phyloP scores from a whole-genome alignment of 2,113 vertebrate species.

The Alosa alosa region DNA sequence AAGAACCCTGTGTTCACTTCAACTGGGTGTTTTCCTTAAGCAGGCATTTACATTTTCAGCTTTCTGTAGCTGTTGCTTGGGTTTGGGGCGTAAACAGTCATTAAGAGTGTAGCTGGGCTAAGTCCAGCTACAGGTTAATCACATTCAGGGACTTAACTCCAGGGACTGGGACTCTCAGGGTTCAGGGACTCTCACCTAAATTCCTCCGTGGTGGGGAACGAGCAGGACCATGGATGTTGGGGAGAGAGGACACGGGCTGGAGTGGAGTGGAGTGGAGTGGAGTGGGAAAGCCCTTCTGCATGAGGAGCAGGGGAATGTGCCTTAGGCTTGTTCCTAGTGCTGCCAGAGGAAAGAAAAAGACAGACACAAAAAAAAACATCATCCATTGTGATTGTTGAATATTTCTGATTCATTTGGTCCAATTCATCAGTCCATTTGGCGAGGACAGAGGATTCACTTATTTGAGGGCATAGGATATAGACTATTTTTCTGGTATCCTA shows the following conservation, averaged over 20 bases:
- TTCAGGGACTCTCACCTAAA: neutral
- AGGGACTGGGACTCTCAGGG: too few species aligned
- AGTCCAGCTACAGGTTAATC: neutral
- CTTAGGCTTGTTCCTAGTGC: conserved; percentile 21
- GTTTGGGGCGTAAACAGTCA: neutral
- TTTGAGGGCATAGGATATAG: neutral
- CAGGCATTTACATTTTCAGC: neutral
- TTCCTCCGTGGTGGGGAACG: neutral
- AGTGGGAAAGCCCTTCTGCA: neutral
- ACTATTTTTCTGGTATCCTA: neutral
- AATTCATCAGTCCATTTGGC: neutral
- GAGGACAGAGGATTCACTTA: neutral
- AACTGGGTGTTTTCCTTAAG: neutral
- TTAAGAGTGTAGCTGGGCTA: neutral
- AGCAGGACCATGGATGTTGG: neutral
- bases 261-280: neutral
- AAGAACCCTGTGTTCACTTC: neutral
- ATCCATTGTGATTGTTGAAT: neutral
- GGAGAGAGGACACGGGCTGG: neutral
- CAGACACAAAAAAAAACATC: neutral
- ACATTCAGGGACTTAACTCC: neutral
- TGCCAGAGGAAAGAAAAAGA: neutral
- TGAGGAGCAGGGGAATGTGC: conserved; percentile 22
- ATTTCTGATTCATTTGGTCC: neutral
- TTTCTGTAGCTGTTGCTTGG: neutral